Percentiles rank a stretch among this genome's conserved stretches.
Evolutionary conservation across 2,113 vertebrate genomes (phyloP).

Genomic region (Artemisiospiza belli): DNA sequence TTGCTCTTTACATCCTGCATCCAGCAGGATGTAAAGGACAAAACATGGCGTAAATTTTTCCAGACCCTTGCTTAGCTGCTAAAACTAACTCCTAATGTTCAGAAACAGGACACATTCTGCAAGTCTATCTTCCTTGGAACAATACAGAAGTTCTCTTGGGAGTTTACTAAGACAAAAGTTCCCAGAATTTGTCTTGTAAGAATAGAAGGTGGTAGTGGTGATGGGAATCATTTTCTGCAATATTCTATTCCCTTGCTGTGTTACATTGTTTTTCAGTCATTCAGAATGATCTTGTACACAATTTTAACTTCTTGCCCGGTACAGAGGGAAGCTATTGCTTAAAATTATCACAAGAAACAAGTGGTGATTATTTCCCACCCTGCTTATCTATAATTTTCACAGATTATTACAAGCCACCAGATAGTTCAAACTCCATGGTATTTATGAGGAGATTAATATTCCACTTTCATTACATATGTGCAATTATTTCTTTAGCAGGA

Average conservation of each 20-base stretch:
- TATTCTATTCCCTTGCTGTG: neutral
- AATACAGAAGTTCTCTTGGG: neutral
- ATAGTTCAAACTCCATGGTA: neutral
- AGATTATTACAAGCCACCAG: neutral
- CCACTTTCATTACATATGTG: neutral
- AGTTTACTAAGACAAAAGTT: neutral
- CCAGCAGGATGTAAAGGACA: neutral
- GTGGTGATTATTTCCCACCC: neutral
- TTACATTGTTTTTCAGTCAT: neutral
- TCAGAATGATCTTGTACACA: neutral
- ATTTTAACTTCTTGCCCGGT: neutral
- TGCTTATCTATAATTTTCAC: neutral
- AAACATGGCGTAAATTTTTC: neutral
- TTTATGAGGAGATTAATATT: neutral
- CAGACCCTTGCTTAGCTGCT: neutral
- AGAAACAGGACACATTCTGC: neutral
- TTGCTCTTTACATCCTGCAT: too few relatives aligned
- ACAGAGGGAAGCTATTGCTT: neutral
- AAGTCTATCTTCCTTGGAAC: neutral
- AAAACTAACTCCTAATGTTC: neutral
- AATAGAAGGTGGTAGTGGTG: neutral
- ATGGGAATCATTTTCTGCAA: neutral
- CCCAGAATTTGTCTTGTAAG: neutral
- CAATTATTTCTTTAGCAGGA: neutral
- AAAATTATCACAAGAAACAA: neutral